Evolutionary conservation across 1,140 invertebrate species (phyloP).

Genomic region (Plectrocnemia conspersa): DNA sequence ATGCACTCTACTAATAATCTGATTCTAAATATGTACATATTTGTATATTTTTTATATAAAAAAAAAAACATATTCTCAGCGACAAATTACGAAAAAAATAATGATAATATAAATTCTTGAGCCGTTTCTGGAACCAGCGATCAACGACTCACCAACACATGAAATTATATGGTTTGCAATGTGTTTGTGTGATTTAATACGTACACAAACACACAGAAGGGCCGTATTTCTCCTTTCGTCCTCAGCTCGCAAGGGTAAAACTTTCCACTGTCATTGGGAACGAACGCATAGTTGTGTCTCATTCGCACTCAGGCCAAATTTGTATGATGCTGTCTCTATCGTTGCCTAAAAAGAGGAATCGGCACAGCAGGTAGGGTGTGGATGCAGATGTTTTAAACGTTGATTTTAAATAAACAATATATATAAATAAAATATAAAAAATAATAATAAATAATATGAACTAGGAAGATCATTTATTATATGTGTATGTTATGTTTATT

Average conservation of each 20-base stretch:
- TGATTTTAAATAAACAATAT: too few species aligned
- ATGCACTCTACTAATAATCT: too few species aligned
- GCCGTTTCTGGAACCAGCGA: too few species aligned
- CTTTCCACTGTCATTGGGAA: constrained; percentile 20
- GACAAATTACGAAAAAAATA: too few species aligned
- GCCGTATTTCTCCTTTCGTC: constrained; percentile 7
- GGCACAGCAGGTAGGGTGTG: constrained; percentile 17
- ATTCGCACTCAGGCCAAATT: background rate
- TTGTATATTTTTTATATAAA: too few species aligned
- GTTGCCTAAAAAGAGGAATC: constrained; percentile 9
- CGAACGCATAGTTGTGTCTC: background rate
- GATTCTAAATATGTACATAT: too few species aligned
- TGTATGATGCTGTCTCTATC: background rate
- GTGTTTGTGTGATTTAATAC: background rate
- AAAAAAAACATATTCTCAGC: too few species aligned
- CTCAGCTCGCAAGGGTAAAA: constrained; percentile 2
- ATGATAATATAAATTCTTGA: background rate
- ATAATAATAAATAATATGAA: too few species aligned
- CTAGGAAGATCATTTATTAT: too few species aligned
- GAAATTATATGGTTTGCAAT: constrained; percentile 5
- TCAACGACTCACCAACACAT: too few species aligned
- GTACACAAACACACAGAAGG: background rate
- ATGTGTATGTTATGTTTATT: too few species aligned
- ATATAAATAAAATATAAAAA: too few species aligned
- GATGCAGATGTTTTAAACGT: background rate